A percentile compares a stretch with the other conserved stretches of the same genome.
Evolutionary conservation across 2,888 invertebrate genomes (phyloP).

Genomic region (Lissocephala sabroskyi): DNA sequence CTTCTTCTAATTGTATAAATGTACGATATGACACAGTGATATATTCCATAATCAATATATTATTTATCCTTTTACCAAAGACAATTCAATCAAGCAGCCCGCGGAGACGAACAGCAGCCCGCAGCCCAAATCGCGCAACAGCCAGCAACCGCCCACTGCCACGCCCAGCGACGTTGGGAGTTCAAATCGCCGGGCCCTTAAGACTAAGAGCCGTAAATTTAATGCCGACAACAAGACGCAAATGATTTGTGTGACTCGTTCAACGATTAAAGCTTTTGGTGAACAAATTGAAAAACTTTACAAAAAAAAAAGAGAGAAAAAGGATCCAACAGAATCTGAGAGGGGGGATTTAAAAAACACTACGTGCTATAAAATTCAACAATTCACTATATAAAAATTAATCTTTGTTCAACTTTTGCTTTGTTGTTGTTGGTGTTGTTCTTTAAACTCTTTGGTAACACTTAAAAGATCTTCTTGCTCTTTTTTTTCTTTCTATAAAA

Average conservation of each 20-base stretch:
- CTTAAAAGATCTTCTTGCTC: slow-evolving; percentile 32
- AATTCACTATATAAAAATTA: slow-evolving; percentile 64
- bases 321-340: too few species aligned
- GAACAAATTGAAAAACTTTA: slow-evolving; percentile 21
- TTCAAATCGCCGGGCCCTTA: too few species aligned
- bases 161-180: too few species aligned
- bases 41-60: slow-evolving; percentile 45
- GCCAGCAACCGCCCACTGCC: too few species aligned
- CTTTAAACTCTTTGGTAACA: slow-evolving; percentile 29
- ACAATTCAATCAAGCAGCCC: too few species aligned
- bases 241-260: slow-evolving; percentile 51
- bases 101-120: too few species aligned
- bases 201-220: too few species aligned
- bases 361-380: slow-evolving; percentile 59
- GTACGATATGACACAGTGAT: slow-evolving; percentile 73
- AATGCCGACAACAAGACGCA: slow-evolving; percentile 56
- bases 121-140: too few species aligned
- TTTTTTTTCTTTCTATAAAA: slow-evolving; percentile 34
- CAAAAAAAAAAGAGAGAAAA: background rate
- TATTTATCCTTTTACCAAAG: too few species aligned
- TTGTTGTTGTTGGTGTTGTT: too few species aligned
- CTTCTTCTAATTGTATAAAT: slow-evolving; percentile 51
- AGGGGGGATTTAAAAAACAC: slow-evolving; percentile 54
- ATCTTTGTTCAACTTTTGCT: slow-evolving; percentile 21
- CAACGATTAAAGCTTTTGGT: slow-evolving; percentile 66